Percentiles rank a stretch among this genome's conserved stretches.
These are phyloP conservation scores for Leptinotarsa lineolata DNA, from an alignment of 1,140 invertebrate genomes.

Conservation along the genomic window DNA sequence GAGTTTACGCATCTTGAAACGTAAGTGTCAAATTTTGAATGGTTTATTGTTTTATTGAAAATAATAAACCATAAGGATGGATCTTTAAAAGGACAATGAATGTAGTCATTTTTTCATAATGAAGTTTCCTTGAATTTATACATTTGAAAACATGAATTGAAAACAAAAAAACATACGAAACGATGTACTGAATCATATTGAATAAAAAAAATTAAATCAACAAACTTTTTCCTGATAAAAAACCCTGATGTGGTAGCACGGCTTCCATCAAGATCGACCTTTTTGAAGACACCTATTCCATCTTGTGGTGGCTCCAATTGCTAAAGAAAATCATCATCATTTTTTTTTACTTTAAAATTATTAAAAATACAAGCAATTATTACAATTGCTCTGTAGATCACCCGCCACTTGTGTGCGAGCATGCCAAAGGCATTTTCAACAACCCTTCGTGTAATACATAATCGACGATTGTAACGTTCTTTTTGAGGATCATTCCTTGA, in stretches of 20 bases:
- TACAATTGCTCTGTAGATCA: slow-evolving; percentile 36
- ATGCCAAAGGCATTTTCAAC: slow-evolving; percentile 59
- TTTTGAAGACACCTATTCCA: neutral
- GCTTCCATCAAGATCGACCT: neutral
- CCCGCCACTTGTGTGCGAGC: slow-evolving; percentile 51
- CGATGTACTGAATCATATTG: too few relatives aligned
- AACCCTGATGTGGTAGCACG: neutral
- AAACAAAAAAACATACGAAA: too few relatives aligned
- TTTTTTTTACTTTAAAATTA: neutral
- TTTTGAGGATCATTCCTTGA: slow-evolving; percentile 30
- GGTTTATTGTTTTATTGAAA: too few relatives aligned
- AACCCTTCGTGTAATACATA: slow-evolving; percentile 52
- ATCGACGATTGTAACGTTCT: slow-evolving; percentile 35
- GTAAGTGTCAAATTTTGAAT: too few relatives aligned
- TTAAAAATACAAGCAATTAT: neutral
- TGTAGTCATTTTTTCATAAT: too few relatives aligned
- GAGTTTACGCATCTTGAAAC: too few relatives aligned
- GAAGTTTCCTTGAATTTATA: too few relatives aligned
- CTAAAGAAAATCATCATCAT: neutral
- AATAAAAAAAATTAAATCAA: neutral
- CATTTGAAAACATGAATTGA: too few relatives aligned
- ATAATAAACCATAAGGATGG: too few relatives aligned
- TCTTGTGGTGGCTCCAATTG: neutral
- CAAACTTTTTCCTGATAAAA: neutral
- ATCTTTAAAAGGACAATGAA: too few relatives aligned